Evolutionary conservation across 2,888 invertebrate species (phyloP).

Genomic region (Linnaemya vulpina): DNA sequence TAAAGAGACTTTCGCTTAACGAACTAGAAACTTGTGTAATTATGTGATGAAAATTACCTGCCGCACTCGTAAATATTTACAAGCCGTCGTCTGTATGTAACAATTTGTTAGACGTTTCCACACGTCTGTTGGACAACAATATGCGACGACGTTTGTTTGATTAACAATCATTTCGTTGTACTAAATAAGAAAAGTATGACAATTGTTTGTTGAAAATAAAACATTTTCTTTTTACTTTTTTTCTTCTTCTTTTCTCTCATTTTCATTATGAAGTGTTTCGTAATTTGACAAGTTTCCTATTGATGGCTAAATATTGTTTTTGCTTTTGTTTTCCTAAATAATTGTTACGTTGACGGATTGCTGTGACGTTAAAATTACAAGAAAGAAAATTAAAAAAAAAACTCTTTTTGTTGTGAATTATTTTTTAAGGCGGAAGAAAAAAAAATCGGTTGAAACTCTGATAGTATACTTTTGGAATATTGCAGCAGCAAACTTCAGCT

Average conservation of each 20-base stretch:
- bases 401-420: no score
- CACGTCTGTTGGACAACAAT: conserved; percentile 17
- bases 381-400: no score
- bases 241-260: background rate
- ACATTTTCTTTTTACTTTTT: no score
- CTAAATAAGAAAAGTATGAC: conserved; percentile 3
- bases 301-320: conserved; percentile 1
- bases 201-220: background rate
- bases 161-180: conserved; percentile 8
- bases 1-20: background rate
- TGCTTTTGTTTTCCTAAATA: conserved; percentile 6
- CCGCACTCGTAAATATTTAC: conserved; percentile 3
- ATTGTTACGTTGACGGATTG: background rate
- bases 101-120: background rate
- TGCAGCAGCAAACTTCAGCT: no score
- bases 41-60: background rate
- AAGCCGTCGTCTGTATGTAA: background rate
- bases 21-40: background rate
- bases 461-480: no score
- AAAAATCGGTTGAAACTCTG: no score
- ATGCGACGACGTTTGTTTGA: background rate
- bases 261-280: background rate
- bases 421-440: no score
- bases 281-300: conserved; percentile 1
- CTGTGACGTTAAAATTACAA: no score